Evolutionary conservation across 1,140 invertebrate species (phyloP).

Genomic region (Drosophila sp.): DNA sequence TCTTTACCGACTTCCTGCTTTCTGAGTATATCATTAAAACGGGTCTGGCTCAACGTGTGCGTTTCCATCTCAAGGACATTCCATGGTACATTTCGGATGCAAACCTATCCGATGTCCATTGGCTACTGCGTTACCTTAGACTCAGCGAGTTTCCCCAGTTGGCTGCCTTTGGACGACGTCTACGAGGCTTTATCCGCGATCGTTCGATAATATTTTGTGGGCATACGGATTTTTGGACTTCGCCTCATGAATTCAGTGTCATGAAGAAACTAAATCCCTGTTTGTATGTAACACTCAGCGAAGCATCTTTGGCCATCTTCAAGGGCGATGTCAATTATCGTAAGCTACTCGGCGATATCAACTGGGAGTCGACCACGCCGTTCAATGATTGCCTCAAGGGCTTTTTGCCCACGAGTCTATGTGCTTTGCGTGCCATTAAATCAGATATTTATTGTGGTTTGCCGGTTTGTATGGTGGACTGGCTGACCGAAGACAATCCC

Average conservation of each 20-base stretch:
- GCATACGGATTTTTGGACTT: conserved; percentile 92
- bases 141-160: conserved; percentile 73
- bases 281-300: conserved; percentile 89
- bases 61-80: conserved; percentile 94
- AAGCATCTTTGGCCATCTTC: conserved; percentile 91
- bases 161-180: conserved; percentile 83
- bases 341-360: conserved; percentile 95
- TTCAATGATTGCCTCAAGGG: conserved; percentile 89
- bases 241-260: conserved; percentile 88
- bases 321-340: conserved; percentile 99
- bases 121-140: conserved; percentile 84
- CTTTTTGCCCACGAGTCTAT: conserved; percentile 92
- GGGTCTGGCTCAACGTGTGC: conserved; percentile 87
- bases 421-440: conserved; percentile 94
- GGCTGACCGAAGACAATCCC: conserved; percentile 84
- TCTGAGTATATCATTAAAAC: conserved; percentile 89
- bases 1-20: conserved; percentile 95
- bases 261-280: conserved; percentile 89
- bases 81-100: conserved; percentile 99
- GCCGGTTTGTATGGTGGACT: conserved; percentile 85
- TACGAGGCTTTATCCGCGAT: conserved; percentile 84
- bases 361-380: conserved; percentile 89
- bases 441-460: conserved; percentile 94
- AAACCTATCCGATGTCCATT: conserved; percentile 89
- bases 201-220: conserved; percentile 83